Base-by-base conservation (phyloP, 2,888 invertebrate genomes). In the Agriopis leucophaearia region DNA sequence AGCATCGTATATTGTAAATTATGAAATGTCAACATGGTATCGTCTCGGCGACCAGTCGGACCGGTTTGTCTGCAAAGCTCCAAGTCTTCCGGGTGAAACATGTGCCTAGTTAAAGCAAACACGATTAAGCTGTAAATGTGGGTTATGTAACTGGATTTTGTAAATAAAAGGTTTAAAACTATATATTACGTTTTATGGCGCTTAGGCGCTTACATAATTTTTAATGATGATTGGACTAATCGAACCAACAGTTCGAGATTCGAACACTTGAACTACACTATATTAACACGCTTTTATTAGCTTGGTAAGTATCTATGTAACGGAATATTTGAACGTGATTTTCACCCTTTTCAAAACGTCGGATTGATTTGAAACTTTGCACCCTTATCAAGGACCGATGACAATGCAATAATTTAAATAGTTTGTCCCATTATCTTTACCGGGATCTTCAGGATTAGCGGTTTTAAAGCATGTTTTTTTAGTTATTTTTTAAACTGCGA, bases 51-150 rank as follows among this genome's bases (percentile, higher is more conserved):
- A 59, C 61, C 40, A 36, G 66, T 66, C 40, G 8, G 38, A 81
- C 81, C 74, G 74, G 81, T 80, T 72, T 35, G 44, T 70, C 66
- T 65, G 44, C 75, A 69, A 67, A 69, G 68, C 69, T 65, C 60
- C 36, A 54, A 1, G 13, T 42, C 61, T 70, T 79, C 79, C 78
- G 78, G 79, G 72, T 72, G 66, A 38, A 45, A 61, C 61, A 61
- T 55, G 55, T 61, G 61, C 5, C 50, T 18, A n/a, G 38, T 40
- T 16, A 35, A 15, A 60, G 54, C 16, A 15, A 48, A 27, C 40
- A 42, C 55, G 38, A 54, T 47, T 40, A 16, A 54, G 18, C 40
- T 64, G 47, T 51, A 36, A 27, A 65, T 48, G 54, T 54, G 48
- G 65, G 45, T 65, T 65, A 42, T 48, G 40, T 59, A 65, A 65